Percentiles rank a stretch among this genome's conserved stretches.
Evolutionary conservation across 2,888 invertebrate genomes (phyloP).

Genomic region (Lepidocyrtoides sp.): DNA sequence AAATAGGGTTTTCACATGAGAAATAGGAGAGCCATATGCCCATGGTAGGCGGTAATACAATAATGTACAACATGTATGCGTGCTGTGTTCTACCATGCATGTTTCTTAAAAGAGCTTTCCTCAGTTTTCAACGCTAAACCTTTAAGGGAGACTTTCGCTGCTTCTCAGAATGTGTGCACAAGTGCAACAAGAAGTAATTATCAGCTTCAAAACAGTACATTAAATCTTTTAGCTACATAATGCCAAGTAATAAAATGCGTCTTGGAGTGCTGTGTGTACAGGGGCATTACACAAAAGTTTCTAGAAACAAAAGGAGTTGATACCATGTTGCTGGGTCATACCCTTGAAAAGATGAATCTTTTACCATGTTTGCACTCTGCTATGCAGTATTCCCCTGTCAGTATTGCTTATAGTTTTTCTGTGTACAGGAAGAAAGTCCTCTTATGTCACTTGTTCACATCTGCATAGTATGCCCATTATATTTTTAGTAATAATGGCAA

Average conservation of each 20-base stretch:
- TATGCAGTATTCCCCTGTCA: not conserved
- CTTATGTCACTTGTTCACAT: slow-evolving; percentile 61
- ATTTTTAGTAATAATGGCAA: not conserved
- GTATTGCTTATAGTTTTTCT: too few species aligned
- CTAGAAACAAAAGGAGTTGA: slow-evolving; percentile 21
- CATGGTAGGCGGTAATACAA: not conserved
- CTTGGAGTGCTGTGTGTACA: not conserved
- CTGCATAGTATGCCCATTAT: slow-evolving; percentile 17
- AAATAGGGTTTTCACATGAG: not conserved
- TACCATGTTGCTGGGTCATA: slow-evolving; percentile 2
- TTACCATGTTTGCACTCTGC: not conserved
- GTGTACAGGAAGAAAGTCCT: not conserved
- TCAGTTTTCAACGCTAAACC: slow-evolving; percentile 10
- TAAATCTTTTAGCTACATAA: slow-evolving; percentile 73
- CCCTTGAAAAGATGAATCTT: slow-evolving; percentile 60
- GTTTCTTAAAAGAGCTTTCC: slow-evolving; percentile 23
- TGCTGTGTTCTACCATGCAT: too few species aligned
- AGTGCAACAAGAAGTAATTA: slow-evolving; percentile 75
- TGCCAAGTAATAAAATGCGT: slow-evolving; percentile 71
- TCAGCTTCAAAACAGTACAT: slow-evolving; percentile 70
- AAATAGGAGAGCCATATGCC: not conserved
- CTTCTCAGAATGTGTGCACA: slow-evolving; percentile 57
- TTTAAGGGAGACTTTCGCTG: slow-evolving; percentile 34
- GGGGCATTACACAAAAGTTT: not conserved
- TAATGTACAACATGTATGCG: not conserved